Base-by-base conservation (phyloP, 2,888 invertebrate species). In the Diaperis boleti region DNA sequence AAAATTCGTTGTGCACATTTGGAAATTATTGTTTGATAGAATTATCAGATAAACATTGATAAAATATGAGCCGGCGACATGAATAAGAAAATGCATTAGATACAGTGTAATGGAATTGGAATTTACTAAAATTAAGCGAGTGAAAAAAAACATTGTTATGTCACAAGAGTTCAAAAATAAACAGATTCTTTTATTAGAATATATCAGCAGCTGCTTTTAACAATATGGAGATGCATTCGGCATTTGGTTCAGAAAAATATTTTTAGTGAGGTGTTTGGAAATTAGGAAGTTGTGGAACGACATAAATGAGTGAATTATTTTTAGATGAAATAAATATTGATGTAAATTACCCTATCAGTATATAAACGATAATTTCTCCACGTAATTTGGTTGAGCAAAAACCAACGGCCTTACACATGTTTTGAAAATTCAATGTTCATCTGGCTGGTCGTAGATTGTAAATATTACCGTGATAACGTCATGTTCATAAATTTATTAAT, bases 391-490 rank as follows among this genome's bases (percentile, higher is more conserved):
- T n/a, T n/a, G n/a, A n/a, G n/a, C n/a, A n/a, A n/a, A n/a, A n/a
- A n/a, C n/a, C n/a, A n/a, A n/a, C n/a, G n/a, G n/a, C n/a, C n/a
- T n/a, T n/a, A 26, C 6, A 26, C 3, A 8, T 26, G 26, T 26
- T 26, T 26, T 26, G 2, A n/a, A 26, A 26, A 26, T 26, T 8
- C 8, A 6, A n/a, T 5, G 26, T 8, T 26, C n/a, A 26, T 26
- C 6, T 26, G 26, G n/a, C n/a, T n/a, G n/a, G n/a, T n/a, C n/a
- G n/a, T 35, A 13, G 10, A 13, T 15, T 39, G 17, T 39, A 39
- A 39, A 39, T 17, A 39, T 39, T 2, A n/a, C 17, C 3, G 39
- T 39, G 35, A 39, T 39, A 39, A 15, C 39, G 39, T 39, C 39
- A 39, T 39, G 8, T 6, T 33, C 10, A 33, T n/a, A n/a, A n/a